phyloP scores from a whole-genome alignment of 2,797 vertebrate species.

The Sorex maritimensis region DNA sequence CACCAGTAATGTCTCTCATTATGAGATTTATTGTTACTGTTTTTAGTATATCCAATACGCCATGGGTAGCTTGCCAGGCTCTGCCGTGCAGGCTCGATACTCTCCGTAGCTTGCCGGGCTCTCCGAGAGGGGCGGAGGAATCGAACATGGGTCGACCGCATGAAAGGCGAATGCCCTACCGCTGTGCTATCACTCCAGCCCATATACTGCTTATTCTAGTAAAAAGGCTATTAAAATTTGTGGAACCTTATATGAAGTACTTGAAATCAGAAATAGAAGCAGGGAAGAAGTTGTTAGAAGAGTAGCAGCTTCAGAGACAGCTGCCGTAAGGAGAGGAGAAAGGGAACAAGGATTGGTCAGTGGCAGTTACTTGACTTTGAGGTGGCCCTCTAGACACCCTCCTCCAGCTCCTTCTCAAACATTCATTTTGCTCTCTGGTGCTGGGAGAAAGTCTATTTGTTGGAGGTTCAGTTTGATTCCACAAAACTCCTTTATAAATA shows the following conservation, averaged over 20 bases:
- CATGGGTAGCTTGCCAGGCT: too few species aligned
- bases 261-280: slow-evolving; percentile 60
- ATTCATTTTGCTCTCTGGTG: slow-evolving; percentile 28
- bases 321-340: not conserved
- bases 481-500: slow-evolving; percentile 11
- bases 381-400: not conserved
- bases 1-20: too few species aligned
- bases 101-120: too few species aligned
- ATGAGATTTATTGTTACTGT: too few species aligned
- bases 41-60: too few species aligned
- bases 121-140: too few species aligned
- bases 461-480: slow-evolving; percentile 9
- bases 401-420: slow-evolving; percentile 19
- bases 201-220: not conserved
- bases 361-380: not conserved
- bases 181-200: too few species aligned
- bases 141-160: too few species aligned
- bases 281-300: slow-evolving; percentile 56
- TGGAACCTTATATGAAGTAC: slow-evolving; percentile 35
- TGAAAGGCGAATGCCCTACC: too few species aligned
- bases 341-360: not conserved
- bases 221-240: slow-evolving; percentile 23
- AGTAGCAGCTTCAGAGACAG: not conserved
- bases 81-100: too few species aligned
- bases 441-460: not conserved